Conservation (phyloP, 1,140 invertebrate species). For the Cataglyphis hispanica region DNA sequence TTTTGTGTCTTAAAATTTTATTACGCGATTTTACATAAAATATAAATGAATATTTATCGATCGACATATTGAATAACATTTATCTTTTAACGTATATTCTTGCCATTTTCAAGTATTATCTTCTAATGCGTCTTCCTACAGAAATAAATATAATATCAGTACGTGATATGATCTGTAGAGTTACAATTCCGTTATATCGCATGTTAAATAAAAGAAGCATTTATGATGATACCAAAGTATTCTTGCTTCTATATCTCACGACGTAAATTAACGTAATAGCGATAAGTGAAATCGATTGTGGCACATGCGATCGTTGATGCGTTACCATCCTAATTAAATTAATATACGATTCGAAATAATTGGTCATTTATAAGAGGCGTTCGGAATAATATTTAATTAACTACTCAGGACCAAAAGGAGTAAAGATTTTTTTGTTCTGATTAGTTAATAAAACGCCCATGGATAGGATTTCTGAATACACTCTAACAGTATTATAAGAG, state of each 20-base stretch:
- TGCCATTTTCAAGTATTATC: constrained; percentile 17
- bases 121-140: constrained; percentile 44
- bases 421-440: too few species aligned
- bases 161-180: constrained; percentile 46
- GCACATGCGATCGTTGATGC: too few species aligned
- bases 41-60: constrained; percentile 20
- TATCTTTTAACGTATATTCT: constrained; percentile 14
- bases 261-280: neutral
- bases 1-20: neutral
- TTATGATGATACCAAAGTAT: constrained; percentile 12
- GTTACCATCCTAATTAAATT: too few species aligned
- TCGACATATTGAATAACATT: constrained; percentile 10
- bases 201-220: constrained; percentile 40
- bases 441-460: too few species aligned
- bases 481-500: too few species aligned
- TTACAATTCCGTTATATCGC: constrained; percentile 27
- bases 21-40: constrained; percentile 5
- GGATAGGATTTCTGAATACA: too few species aligned
- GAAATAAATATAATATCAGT: neutral
- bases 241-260: neutral
- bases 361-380: too few species aligned
- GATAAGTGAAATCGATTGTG: neutral
- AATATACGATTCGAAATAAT: too few species aligned
- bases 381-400: too few species aligned
- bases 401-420: too few species aligned